A percentile compares a stretch with the other conserved stretches of the same genome.
These are phyloP conservation scores for Leucania comma DNA, from an alignment of 2,888 invertebrate genomes.

Conservation along the genomic window DNA sequence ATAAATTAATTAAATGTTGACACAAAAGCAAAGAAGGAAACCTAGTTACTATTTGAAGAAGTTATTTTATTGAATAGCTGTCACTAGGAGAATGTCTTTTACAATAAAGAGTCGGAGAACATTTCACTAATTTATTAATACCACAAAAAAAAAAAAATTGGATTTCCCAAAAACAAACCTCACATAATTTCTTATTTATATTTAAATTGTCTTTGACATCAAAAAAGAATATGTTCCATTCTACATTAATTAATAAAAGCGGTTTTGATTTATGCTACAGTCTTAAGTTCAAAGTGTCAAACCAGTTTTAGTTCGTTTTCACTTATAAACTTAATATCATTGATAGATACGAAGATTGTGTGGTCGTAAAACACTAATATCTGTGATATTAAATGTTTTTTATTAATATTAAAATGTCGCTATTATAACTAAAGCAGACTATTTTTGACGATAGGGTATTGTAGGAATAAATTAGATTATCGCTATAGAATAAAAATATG, in stretches of 20 bases:
- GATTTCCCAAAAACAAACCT: slow-evolving; percentile 52
- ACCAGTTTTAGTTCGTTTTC: slow-evolving; percentile 61
- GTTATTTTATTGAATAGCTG: not conserved
- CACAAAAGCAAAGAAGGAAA: too few species aligned
- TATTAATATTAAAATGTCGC: slow-evolving; percentile 33
- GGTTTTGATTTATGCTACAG: slow-evolving; percentile 57
- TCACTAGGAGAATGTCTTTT: not conserved
- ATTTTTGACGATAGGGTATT: slow-evolving; percentile 34
- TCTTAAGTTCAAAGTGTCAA: slow-evolving; percentile 21
- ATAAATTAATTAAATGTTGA: too few species aligned
- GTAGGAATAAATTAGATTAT: slow-evolving; percentile 35
- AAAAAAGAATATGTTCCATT: slow-evolving; percentile 52
- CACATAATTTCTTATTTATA: slow-evolving; percentile 56
- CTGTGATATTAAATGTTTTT: slow-evolving; percentile 34
- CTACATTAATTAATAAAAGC: slow-evolving; percentile 51
- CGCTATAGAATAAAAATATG: slow-evolving; percentile 5
- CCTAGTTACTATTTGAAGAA: not conserved
- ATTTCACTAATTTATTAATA: slow-evolving; percentile 12
- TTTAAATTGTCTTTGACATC: slow-evolving; percentile 56
- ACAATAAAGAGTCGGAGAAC: not conserved
- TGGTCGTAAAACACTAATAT: slow-evolving; percentile 57
- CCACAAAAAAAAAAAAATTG: not conserved
- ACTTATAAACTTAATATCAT: slow-evolving; percentile 60
- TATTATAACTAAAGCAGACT: slow-evolving; percentile 50
- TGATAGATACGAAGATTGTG: slow-evolving; percentile 49